Evolutionary conservation across 2,888 invertebrate species (phyloP).

Genomic region (Lasioglossum lativentre): DNA sequence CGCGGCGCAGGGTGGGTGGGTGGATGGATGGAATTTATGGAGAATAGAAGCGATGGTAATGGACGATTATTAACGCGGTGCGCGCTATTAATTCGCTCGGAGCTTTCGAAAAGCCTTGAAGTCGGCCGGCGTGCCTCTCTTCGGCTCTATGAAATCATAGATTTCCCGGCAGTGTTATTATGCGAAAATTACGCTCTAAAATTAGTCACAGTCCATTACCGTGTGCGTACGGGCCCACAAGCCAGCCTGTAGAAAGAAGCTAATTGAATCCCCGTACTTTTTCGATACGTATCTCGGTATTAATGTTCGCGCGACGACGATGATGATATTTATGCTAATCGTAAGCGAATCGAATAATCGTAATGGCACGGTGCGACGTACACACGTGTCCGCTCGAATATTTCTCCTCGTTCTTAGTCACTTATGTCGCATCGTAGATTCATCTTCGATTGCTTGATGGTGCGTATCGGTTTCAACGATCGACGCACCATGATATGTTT

Average conservation of each 20-base stretch:
- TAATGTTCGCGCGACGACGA: conserved; percentile 43
- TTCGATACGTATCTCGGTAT: conserved; percentile 57
- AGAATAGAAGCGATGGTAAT: conserved; percentile 71
- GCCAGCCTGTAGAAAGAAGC: conserved; percentile 23
- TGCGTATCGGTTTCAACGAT: background rate
- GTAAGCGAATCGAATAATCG: conserved; percentile 61
- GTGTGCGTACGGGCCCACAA: conserved; percentile 31
- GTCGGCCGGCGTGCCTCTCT: conserved; percentile 69
- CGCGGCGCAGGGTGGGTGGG: conserved; percentile 58
- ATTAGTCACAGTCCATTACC: conserved; percentile 75
- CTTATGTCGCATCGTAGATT: conserved; percentile 39
- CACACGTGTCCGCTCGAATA: conserved; percentile 44
- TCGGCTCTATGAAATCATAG: conserved; percentile 75
- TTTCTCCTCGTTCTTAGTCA: conserved; percentile 62
- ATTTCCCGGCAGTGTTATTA: conserved; percentile 72
- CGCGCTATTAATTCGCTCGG: conserved; percentile 76
- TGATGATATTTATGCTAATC: conserved; percentile 62
- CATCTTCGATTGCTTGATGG: conserved; percentile 31
- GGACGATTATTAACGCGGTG: conserved; percentile 68
- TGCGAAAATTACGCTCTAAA: conserved; percentile 75
- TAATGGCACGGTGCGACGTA: conserved; percentile 53
- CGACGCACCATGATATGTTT: background rate
- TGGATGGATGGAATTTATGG: conserved; percentile 69
- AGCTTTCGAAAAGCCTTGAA: conserved; percentile 82
- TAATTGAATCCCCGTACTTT: conserved; percentile 54